These are phyloP conservation scores for Apodemia mormo DNA, from an alignment of 2,888 invertebrate genomes.

Conservation along the genomic window DNA sequence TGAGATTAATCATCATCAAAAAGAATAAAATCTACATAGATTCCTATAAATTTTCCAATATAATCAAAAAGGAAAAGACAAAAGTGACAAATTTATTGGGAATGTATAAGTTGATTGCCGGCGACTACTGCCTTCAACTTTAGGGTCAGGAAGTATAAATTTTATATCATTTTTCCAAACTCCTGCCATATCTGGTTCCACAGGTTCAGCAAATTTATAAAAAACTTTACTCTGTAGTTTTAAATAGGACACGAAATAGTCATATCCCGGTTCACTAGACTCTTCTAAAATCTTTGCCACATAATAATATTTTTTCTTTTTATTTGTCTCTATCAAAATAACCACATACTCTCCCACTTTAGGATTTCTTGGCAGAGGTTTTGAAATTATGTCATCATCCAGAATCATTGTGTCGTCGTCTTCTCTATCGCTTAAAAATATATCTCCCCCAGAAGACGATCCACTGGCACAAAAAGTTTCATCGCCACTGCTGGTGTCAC, in stretches of 20 bases:
- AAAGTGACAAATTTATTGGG: constrained; percentile 17
- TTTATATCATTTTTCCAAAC: constrained; percentile 12
- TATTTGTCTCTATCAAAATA: too few relatives aligned
- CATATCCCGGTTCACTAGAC: constrained; percentile 16
- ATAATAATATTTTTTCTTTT: too few relatives aligned
- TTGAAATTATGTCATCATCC: too few relatives aligned
- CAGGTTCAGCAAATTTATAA: constrained; percentile 21
- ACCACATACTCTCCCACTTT: too few relatives aligned
- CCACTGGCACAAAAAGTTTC: too few relatives aligned
- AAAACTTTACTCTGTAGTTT: neutral
- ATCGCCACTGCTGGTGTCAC: too few relatives aligned
- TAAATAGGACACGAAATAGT: constrained; percentile 11
- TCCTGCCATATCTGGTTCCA: constrained; percentile 20
- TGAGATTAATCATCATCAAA: too few relatives aligned
- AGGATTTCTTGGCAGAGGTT: too few relatives aligned
- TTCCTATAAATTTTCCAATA: neutral
- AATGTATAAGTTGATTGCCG: constrained; percentile 18
- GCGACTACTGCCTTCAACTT: constrained; percentile 19
- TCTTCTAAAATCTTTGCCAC: constrained; percentile 22
- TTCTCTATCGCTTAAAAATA: too few relatives aligned
- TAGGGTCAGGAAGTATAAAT: constrained; percentile 20
- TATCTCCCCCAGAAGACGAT: too few relatives aligned
- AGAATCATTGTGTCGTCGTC: too few relatives aligned
- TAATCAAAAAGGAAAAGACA: constrained; percentile 18
- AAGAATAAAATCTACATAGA: too few relatives aligned